Evolutionary conservation across 2,888 invertebrate genomes (phyloP), one percentile per base, ranked within the genome.

Genomic region (Hedya salicella): DNA sequence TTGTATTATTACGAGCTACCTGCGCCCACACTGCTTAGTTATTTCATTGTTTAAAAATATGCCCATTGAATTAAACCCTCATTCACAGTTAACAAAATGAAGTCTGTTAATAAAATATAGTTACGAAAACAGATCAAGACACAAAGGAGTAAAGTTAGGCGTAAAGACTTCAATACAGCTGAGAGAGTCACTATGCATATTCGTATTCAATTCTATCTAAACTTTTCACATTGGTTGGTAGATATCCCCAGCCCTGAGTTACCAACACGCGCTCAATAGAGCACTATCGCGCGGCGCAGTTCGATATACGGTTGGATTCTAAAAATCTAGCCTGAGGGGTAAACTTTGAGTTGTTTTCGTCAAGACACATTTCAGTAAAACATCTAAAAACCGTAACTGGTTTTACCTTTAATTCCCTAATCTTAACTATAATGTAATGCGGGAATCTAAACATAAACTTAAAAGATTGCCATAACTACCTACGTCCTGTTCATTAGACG

Each of bases 1-100:
- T 25, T 3, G 3, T 3, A n/a, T 39, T 13, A 14, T 14, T 2
- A 8, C 14, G 1, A 44, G 2, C 9, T 46, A 39, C 46, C 52
- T 52, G 54, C 62, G 25, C 32, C 25, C 25, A 54, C 46, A 46
- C 57, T 21, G 30, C 36, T 25, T 52, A 50, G 39, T 65, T 59
- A 53, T 59, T 59, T 53, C 59, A 65, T 40, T 66, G 65, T 66
- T 66, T 66, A 48, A 60, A 66, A 62, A 54, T 60, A 39, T 32
- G 40, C n/a, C 53, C 39, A 53, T 60, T 66, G 60, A 53, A 66
- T 60, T 25, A 60, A 60, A 60, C 17, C 9, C 42, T 57, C 53
- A 40, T 63, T 50, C 46, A 59, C n/a, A 44, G 52, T 50, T 52
- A 59, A 19, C 46, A 66, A 48, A 66, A 60, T 53, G 57, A 52